These are phyloP conservation scores for Eidolon helvum DNA, from an alignment of 2,113 vertebrate species.

Conservation along the genomic window DNA sequence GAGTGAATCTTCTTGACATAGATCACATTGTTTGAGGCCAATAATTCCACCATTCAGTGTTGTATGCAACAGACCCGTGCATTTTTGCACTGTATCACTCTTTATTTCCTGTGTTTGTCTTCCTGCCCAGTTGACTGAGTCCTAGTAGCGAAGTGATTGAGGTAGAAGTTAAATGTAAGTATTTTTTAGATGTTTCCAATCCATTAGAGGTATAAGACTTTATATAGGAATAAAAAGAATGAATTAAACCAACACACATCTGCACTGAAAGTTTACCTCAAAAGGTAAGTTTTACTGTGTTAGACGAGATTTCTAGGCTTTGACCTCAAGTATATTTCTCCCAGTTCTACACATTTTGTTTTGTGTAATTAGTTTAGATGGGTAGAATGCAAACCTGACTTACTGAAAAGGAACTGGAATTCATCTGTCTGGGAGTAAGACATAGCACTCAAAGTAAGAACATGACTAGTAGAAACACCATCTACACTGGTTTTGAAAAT, in stretches of 20 bases:
- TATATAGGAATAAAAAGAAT: fast-evolving
- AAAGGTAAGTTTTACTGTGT: neutral
- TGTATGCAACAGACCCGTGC: fast-evolving
- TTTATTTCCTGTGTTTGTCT: neutral
- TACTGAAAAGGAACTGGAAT: neutral
- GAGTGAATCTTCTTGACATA: neutral
- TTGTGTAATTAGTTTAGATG: neutral
- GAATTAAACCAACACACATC: neutral
- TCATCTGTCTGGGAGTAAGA: neutral
- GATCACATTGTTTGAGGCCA: neutral
- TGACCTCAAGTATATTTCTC: neutral
- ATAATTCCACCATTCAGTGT: neutral
- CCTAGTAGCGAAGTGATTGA: neutral
- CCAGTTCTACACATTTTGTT: neutral
- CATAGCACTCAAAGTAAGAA: neutral
- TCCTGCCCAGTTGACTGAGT: neutral
- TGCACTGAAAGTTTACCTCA: neutral
- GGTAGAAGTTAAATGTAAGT: neutral
- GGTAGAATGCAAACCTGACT: neutral
- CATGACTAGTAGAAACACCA: neutral
- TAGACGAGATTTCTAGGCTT: neutral
- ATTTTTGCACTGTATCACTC: neutral
- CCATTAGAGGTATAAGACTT: neutral
- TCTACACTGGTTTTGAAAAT: neutral
- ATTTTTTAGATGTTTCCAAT: neutral